Conservation (phyloP, 2,797 vertebrate species). For the Anisognathus igniventris region DNA sequence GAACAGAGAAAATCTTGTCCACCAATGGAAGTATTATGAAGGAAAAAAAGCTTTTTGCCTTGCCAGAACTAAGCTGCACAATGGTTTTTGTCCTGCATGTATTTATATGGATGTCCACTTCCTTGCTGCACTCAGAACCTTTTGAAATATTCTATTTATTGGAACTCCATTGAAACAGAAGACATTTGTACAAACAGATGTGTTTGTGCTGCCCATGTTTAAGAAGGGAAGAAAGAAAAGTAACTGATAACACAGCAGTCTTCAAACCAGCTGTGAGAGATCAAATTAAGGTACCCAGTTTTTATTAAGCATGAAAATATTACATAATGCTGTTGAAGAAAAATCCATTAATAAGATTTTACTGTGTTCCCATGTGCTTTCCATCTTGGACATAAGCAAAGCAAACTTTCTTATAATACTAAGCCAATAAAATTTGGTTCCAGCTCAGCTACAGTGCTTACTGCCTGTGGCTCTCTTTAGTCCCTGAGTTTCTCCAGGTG, state of each 20-base stretch:
- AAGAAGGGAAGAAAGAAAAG: not conserved
- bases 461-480: not conserved
- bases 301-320: not conserved
- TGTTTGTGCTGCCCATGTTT: not conserved
- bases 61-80: not conserved
- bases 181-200: not conserved
- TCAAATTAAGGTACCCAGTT: not conserved
- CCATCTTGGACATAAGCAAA: not conserved
- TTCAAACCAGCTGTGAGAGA: not conserved
- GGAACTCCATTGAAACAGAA: not conserved
- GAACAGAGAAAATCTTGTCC: not conserved
- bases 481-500: not conserved
- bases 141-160: not conserved
- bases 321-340: not conserved
- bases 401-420: not conserved
- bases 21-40: not conserved
- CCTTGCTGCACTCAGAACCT: not conserved
- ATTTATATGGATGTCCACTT: not conserved
- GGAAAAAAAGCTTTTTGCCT: not conserved
- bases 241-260: not conserved
- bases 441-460: not conserved
- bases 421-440: not conserved
- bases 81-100: not conserved
- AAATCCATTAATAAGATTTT: not conserved
- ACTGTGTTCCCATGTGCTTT: not conserved